Evolutionary conservation across 2,888 invertebrate species (phyloP), one percentile per base, ranked within the genome.

Genomic region (Drosophila ezoana): DNA sequence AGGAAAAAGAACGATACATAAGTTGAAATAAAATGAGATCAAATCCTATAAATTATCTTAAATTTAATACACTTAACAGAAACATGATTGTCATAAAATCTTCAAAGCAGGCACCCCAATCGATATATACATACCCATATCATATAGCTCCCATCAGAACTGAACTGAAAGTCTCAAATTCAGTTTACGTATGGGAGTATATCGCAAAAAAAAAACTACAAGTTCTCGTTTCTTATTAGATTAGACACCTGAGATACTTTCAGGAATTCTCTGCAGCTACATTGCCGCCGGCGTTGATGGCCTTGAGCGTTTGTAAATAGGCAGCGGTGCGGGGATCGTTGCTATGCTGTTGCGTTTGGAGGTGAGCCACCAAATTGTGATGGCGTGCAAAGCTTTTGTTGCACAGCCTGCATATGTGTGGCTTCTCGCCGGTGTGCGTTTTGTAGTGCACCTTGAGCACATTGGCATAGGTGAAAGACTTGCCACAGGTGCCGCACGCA

Each of bases 391-490:
- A 92, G 23, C 89, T 79, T 58, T 91, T 92, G 4, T 85, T 88
- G 68, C 92, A 92, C 13, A 91, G 79, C 33, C 87, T 87, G 65
- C 92, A 92, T 87, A 61, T 67, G 43, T 89, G 91, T 0, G 91
- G 91, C 57, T 91, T 92, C 68, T 92, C 92, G n/a, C 92, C 92
- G 0, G 92, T 92, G 56, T 92, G 92, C 3, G 90, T 92, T 66
- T 90, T 80, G 53, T 85, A 82, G 64, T 92, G 92, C 2, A 89
- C 88, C 57, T 91, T 92, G 0, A 92, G 78, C 3, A 92, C 92
- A 69, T 90, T 91, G 13, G 92, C 89, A 61, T 92, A 92, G 2
- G 91, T 91, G 38, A 92, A 92, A 3, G 84, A 87, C 77, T 92
- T 92, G 4, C 90, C 91, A 60, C 92, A 92, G 0, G 90, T 90